These are phyloP conservation scores for Agelaius phoeniceus DNA, from an alignment of 2,113 vertebrate genomes.

Conservation along the genomic window DNA sequence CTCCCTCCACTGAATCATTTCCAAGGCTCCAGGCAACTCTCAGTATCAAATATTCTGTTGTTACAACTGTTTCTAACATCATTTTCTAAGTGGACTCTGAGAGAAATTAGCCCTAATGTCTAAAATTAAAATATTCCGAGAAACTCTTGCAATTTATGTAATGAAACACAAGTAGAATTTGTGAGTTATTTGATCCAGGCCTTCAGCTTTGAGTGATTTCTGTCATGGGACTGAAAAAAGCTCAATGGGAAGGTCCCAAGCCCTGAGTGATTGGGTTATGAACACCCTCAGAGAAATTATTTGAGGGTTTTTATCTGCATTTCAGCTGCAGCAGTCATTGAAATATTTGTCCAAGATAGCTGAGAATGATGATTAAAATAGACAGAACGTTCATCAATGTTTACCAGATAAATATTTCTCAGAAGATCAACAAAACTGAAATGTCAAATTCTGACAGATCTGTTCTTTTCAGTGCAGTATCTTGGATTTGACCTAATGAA, in stretches of 20 bases:
- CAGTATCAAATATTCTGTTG: background rate
- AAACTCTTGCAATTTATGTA: background rate
- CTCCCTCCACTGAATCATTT: conserved; percentile 9
- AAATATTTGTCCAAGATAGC: background rate
- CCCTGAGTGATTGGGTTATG: background rate
- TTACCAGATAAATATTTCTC: background rate
- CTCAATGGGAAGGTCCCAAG: background rate
- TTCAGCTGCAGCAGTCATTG: background rate
- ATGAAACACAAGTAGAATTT: background rate
- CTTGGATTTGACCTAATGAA: background rate
- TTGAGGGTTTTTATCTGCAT: background rate
- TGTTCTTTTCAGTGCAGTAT: background rate
- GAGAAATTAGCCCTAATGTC: background rate
- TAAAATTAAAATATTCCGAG: background rate
- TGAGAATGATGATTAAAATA: background rate
- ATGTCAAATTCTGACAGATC: background rate
- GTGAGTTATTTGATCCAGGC: background rate
- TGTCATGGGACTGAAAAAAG: background rate
- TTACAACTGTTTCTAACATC: background rate
- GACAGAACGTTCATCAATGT: background rate
- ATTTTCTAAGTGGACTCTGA: background rate
- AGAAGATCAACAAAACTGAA: background rate
- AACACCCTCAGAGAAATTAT: background rate
- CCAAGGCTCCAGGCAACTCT: conserved; percentile 2
- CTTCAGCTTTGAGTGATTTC: background rate